Percentiles rank a stretch among this genome's conserved stretches.
Evolutionary conservation across 2,888 invertebrate genomes (phyloP).

Genomic region (Cheiracanthium punctorium): DNA sequence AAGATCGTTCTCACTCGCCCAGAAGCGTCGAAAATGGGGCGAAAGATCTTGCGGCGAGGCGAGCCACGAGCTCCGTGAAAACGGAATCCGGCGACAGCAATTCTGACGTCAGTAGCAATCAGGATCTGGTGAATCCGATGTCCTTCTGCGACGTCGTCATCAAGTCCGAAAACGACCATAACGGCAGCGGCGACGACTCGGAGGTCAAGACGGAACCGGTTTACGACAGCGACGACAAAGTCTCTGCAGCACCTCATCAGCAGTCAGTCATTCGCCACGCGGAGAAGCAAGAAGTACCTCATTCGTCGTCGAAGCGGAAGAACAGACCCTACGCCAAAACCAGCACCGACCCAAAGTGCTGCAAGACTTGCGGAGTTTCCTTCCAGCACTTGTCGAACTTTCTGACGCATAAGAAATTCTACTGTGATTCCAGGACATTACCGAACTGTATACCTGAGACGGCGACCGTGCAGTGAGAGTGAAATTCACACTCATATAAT

Average conservation of each 20-base stretch:
- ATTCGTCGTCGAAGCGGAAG: slow-evolving; percentile 4
- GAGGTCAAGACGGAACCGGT: slow-evolving; percentile 28
- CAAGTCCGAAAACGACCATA: slow-evolving; percentile 48
- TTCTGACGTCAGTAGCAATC: slow-evolving; percentile 4
- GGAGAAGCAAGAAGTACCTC: background rate
- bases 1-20: slow-evolving; percentile 18
- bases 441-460: slow-evolving; percentile 51
- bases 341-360: slow-evolving; percentile 81
- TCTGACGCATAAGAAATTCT: slow-evolving; percentile 96
- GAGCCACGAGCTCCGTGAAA: slow-evolving; percentile 9
- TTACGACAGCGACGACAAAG: slow-evolving; percentile 20
- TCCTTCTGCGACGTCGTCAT: slow-evolving; percentile 52
- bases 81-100: slow-evolving; percentile 16
- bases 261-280: slow-evolving; percentile 45
- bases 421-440: slow-evolving; percentile 79
- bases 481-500: no score
- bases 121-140: slow-evolving; percentile 29
- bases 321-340: background rate
- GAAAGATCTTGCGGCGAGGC: slow-evolving; percentile 10
- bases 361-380: slow-evolving; percentile 95
- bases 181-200: background rate
- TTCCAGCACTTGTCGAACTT: slow-evolving; percentile 94
- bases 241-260: background rate
- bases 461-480: background rate
- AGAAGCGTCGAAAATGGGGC: background rate